Base-by-base conservation (phyloP, 2,888 invertebrate species). In the Tillus elongatus region DNA sequence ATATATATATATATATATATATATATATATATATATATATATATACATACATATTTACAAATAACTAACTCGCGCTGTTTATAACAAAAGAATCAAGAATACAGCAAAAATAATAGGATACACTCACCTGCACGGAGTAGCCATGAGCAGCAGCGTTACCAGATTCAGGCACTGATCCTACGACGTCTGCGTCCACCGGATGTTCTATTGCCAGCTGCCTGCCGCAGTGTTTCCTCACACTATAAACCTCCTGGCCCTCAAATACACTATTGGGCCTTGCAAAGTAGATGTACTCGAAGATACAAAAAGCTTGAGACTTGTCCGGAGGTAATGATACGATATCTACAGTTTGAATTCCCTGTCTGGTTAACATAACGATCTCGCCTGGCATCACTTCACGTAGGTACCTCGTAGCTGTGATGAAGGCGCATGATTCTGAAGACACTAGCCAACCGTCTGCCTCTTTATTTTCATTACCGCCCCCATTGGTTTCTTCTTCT, bases 241-340 rank as follows among this genome's bases (percentile, higher is more conserved):
- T 82, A 68, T 95, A 93, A 3, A 96, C 93, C 82, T 89, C 90
- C 66, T 92, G 91, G 15, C 91, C 96, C 75, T 97, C 96, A 56
- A 97, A 88, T 56, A 89, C 81, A 58, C 89, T 89, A 64, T 97
- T 97, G 1, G 95, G 86, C 45, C 96, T 69, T 0, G 97, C 93
- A 70, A 98, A 98, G 68, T 98, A 98, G 1, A 98, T 95, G 62
- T 98, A 98, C 66, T 98, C 97, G 66, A 98, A 98, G 58, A 98
- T 96, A 65, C 97, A 98, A 70, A 97, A 93, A 0, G 97, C 93
- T 44, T 86, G 79, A 41, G 79, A 76, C 44, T 79, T 80, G 47
- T 77, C 77, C 40, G 79, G 74, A 0, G 89, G 90, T 26, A 87
- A 72, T 45, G 84, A 81, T 30, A 95, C 84, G 39, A 91, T 82